phyloP scores from a whole-genome alignment of 2,113 vertebrate genomes.

The Actenoides lindsayi region DNA sequence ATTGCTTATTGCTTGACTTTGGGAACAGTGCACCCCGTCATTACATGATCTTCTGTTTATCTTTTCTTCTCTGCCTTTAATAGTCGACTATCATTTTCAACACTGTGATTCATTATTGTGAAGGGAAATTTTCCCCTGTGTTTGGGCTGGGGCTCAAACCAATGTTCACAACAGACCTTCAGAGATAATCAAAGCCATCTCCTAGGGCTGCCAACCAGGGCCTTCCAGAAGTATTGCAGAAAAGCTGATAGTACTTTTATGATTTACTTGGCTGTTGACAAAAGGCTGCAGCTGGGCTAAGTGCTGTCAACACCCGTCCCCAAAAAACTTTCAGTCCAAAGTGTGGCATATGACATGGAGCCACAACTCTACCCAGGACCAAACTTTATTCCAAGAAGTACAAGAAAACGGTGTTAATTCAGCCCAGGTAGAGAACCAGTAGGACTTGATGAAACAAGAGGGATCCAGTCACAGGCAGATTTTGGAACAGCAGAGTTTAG shows the following conservation, averaged over 20 bases:
- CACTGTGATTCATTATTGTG: not conserved
- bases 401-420: not conserved
- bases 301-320: not conserved
- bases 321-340: not conserved
- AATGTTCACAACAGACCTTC: not conserved
- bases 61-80: not conserved
- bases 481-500: not conserved
- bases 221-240: not conserved
- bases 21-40: not conserved
- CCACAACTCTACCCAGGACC: not conserved
- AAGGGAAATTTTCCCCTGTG: not conserved
- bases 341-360: rapidly evolving
- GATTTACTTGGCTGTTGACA: not conserved
- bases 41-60: not conserved
- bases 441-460: not conserved
- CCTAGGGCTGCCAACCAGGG: not conserved
- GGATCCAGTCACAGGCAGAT: not conserved
- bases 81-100: not conserved
- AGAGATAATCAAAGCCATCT: not conserved
- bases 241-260: not conserved
- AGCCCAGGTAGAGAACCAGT: not conserved
- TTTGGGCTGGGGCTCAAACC: not conserved
- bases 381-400: not conserved
- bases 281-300: not conserved
- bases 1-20: not conserved